Conservation (phyloP, 1,140 invertebrate species). For the Subanguina moxae region DNA sequence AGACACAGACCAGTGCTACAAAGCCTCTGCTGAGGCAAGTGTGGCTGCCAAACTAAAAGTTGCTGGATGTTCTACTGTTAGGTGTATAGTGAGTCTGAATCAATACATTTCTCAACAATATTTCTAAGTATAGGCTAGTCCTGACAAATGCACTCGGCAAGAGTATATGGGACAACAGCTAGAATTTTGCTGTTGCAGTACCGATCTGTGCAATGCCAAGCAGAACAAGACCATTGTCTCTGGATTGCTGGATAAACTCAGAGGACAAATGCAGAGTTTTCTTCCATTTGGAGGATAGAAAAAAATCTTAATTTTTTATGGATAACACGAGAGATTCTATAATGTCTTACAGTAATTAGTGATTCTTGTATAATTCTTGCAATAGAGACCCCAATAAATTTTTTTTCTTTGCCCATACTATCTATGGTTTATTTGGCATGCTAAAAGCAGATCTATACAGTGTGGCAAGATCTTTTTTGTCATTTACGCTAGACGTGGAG, state of each 20-base stretch:
- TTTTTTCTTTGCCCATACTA: no score
- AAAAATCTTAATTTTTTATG: no score
- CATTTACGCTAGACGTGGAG: neutral
- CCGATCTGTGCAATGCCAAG: conserved; percentile 17
- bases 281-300: neutral
- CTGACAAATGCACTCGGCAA: conserved; percentile 11
- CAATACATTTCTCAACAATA: neutral
- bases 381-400: no score
- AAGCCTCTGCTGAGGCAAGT: conserved; percentile 19
- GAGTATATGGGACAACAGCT: conserved; percentile 6
- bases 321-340: no score
- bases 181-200: conserved; percentile 17
- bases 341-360: no score
- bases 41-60: conserved; percentile 14
- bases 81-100: conserved; percentile 22
- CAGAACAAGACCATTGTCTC: conserved; percentile 8
- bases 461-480: neutral
- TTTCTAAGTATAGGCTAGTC: conserved; percentile 4
- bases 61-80: conserved; percentile 15
- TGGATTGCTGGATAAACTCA: neutral
- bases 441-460: neutral
- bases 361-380: no score
- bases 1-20: conserved; percentile 34
- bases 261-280: neutral
- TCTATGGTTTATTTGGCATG: neutral